These are phyloP conservation scores for Volucella inanis DNA, from an alignment of 2,888 invertebrate genomes.

Conservation along the genomic window DNA sequence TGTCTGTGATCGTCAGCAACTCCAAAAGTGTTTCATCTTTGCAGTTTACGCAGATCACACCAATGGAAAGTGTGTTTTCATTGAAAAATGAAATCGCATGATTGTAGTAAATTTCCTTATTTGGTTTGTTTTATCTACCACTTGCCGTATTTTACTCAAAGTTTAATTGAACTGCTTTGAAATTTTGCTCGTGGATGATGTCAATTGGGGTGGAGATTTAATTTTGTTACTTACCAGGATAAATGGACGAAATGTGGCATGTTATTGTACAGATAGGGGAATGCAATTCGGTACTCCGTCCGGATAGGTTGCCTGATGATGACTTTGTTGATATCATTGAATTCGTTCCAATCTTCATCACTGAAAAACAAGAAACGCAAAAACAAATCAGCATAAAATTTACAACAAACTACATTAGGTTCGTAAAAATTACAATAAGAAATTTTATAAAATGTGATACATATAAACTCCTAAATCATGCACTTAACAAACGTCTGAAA, in stretches of 20 bases:
- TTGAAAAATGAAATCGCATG: slow-evolving; percentile 84
- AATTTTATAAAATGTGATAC: no score
- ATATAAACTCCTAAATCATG: no score
- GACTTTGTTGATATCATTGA: slow-evolving; percentile 99
- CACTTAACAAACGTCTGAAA: no score
- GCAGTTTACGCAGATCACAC: slow-evolving; percentile 85
- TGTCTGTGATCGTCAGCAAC: slow-evolving; percentile 86
- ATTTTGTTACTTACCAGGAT: slow-evolving; percentile 91
- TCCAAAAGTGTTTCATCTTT: slow-evolving; percentile 79
- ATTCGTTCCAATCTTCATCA: slow-evolving; percentile 99
- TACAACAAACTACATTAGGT: no score
- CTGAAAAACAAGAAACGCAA: slow-evolving; percentile 83
- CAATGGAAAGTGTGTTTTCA: slow-evolving; percentile 75
- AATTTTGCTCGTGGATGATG: slow-evolving; percentile 63
- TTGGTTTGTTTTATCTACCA: slow-evolving; percentile 79
- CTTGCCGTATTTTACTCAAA: slow-evolving; percentile 54
- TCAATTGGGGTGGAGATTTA: background rate
- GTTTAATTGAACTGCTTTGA: slow-evolving; percentile 19
- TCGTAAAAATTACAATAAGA: no score
- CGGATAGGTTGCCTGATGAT: slow-evolving; percentile 99
- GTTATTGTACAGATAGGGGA: slow-evolving; percentile 99
- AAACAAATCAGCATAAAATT: background rate
- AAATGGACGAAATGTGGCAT: slow-evolving; percentile 99
- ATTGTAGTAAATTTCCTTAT: slow-evolving; percentile 84
- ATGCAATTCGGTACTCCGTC: slow-evolving; percentile 99